Base-by-base conservation (phyloP, 2,888 invertebrate species). In the Azorinus chamasolen region DNA sequence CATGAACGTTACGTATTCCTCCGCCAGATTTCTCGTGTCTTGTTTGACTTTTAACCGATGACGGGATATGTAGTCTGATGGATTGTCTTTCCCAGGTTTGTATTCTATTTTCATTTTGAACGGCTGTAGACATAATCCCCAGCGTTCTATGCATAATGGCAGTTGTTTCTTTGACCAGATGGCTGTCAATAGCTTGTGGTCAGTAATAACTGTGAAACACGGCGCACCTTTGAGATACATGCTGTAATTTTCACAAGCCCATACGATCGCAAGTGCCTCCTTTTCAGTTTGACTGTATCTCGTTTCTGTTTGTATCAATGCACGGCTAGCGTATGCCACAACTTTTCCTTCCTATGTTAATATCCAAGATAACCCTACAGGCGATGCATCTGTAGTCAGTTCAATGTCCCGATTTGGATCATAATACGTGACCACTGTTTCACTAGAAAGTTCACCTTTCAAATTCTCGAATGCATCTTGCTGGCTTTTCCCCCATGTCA, bases 191-290 rank as follows among this genome's bases (percentile, higher is more conserved):
- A 84, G 84, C 45, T n/a, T n/a, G n/a, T 87, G 86, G 53, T 86
- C 84, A 16, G 80, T 86, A 20, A 83, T 14, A 22, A 86, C 70
- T 22, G 66, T 80, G 46, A 88, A 86, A 12, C 61, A 46, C 53
- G 61, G 64, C 14, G 66, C 77, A 50, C 84, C 86, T 32, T 64
- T 25, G 0, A 88, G 55, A 37, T 86, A 87, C 41, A 79, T 63
- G n/a, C 75, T 51, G 62, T 37, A 89, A 54, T 86, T 81, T 65
- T 89, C 85, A 53, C 70, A 75, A 1, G 71, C 59, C 87, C 84
- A 88, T 12, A 85, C 83, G 5, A 88, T 71, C 10, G 83, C 87
- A 16, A 88, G 66, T 41, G 81, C 63, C 50, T 86, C 87, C 1
- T 82, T 59, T 61, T 85, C 83, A 16, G 83, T 86, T 55, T 87